Conservation (phyloP, 1,140 invertebrate species). For the Psilanteris sp. region DNA sequence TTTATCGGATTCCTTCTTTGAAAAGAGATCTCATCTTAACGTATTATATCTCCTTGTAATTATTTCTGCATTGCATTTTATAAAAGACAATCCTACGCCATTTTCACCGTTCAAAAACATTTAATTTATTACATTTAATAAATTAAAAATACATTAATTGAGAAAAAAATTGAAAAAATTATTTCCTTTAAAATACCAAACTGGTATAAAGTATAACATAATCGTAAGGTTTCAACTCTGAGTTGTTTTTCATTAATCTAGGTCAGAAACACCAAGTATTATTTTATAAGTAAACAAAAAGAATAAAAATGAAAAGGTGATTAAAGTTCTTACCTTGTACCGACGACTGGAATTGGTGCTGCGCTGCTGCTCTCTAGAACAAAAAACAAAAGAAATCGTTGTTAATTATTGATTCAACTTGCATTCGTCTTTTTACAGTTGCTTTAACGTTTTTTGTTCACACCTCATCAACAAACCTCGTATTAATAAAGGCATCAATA, state of each 20-base stretch:
- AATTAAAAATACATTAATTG: too few species aligned
- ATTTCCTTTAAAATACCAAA: too few species aligned
- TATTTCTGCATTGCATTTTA: neutral
- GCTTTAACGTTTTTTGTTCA: constrained; percentile 12
- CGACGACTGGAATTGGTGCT: constrained; percentile 83
- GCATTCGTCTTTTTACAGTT: constrained; percentile 34
- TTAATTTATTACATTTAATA: too few species aligned
- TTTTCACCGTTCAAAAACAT: too few species aligned
- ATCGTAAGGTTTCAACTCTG: too few species aligned
- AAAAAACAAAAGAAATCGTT: constrained; percentile 75
- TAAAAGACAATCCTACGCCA: too few species aligned
- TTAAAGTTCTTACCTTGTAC: constrained; percentile 81
- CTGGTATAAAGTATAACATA: too few species aligned
- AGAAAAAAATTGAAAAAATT: neutral
- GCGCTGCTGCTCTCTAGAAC: constrained; percentile 84
- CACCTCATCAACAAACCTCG: constrained; percentile 26
- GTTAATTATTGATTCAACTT: constrained; percentile 31
- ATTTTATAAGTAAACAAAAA: neutral
- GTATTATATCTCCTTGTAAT: neutral
- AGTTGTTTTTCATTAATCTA: neutral
- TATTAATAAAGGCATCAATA: constrained; percentile 48
- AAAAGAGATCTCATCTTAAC: constrained; percentile 8
- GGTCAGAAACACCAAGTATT: neutral
- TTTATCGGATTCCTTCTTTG: constrained; percentile 1
- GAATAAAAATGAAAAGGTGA: neutral